phyloP scores from a whole-genome alignment of 2,888 invertebrate genomes.

The Ganaspis brasiliensis region DNA sequence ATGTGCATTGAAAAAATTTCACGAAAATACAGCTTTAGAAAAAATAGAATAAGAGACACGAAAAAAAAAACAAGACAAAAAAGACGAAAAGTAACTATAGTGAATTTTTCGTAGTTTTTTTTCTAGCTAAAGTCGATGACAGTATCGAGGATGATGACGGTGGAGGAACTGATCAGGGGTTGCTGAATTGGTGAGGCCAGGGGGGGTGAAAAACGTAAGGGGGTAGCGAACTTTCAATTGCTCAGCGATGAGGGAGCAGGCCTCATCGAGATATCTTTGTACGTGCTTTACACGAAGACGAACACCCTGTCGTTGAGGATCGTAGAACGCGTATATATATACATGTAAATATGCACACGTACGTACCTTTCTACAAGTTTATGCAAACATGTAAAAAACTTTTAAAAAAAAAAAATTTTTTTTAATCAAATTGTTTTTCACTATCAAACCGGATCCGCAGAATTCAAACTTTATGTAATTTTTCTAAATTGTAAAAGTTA shows the following conservation, averaged over 20 bases:
- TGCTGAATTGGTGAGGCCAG: conserved; percentile 52
- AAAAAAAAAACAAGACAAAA: background rate
- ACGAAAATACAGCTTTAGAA: background rate
- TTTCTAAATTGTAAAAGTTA: no score
- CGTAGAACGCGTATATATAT: conserved; percentile 20
- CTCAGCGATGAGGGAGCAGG: conserved; percentile 60
- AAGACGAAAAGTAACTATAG: background rate
- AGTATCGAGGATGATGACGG: conserved; percentile 51
- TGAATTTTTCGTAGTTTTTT: background rate
- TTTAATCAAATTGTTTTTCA: background rate
- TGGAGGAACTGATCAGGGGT: conserved; percentile 51
- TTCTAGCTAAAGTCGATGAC: conserved; percentile 23
- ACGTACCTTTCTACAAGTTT: background rate
- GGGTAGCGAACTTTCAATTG: conserved; percentile 60
- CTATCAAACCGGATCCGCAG: no score
- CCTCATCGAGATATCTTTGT: conserved; percentile 63
- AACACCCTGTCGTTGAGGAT: conserved; percentile 32
- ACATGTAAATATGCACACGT: conserved; percentile 41
- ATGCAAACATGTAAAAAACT: background rate
- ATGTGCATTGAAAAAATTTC: background rate
- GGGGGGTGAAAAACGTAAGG: conserved; percentile 52
- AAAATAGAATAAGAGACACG: background rate
- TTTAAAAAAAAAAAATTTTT: background rate
- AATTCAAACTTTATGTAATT: no score
- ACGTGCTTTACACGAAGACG: conserved; percentile 56